Base-by-base conservation (phyloP, 2,888 invertebrate species). In the Tuta absoluta region DNA sequence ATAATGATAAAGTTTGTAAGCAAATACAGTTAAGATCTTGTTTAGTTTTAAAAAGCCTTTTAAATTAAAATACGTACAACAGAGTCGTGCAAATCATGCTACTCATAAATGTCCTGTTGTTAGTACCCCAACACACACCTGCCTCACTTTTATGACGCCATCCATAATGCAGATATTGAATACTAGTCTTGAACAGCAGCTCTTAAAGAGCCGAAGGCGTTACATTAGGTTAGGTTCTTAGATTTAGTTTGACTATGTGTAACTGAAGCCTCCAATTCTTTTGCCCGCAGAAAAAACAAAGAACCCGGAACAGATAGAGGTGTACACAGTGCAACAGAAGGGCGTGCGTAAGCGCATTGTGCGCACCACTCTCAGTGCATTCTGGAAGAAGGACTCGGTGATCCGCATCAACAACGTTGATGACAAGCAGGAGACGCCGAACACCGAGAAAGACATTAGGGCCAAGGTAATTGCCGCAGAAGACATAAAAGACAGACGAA, bases 361-460 rank as follows among this genome's bases (percentile, higher is more conserved):
- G 70, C 93, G 91, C 84, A 93, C 93, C 72, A 92, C 93, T 69
- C 84, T 95, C 78, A 87, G 93, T 79, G 93, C 94, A 69, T 94
- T 95, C 80, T 95, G 95, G 95, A 93, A 93, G 74, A 92, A 93
- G 74, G 94, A 93, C 74, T 94, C 94, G 73, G 93, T 93, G 75
- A 92, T 95, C 78, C 92, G 95, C 72, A 95, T 95, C 78, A 95
- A 95, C 85, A 95, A 95, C 78, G 94, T 94, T 75, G 93, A 93
- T 72, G 95, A 95, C 84, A 95, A 94, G 77, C 94, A 93, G 77
- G 94, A 95, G 80, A 89, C 92, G 61, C 93, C 94, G 48, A 94
- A 95, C 84, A 91, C 81, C 71, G 95, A 95, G 75, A 94, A 94
- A 81, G 93, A 94, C 82, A 94, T 95, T 75, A 91, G 93, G 82